phyloP scores from a whole-genome alignment of 2,888 invertebrate species.

The Proisotoma minuta region DNA sequence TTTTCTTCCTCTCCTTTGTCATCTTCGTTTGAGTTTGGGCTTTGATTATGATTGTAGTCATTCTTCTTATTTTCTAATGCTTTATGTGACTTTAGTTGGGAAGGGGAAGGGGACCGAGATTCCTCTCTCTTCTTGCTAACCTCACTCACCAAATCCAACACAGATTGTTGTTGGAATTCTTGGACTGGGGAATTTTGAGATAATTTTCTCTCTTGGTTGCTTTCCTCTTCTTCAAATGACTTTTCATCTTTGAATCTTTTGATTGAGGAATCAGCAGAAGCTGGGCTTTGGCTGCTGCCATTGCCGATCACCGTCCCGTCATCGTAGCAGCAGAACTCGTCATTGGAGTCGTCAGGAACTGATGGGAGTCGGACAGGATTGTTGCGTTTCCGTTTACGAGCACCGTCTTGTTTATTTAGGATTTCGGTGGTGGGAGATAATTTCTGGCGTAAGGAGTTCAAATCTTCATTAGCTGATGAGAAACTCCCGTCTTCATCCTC shows the following conservation, averaged over 20 bases:
- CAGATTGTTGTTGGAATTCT: not conserved
- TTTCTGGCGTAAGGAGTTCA: not conserved
- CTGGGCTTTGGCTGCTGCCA: slow-evolving; percentile 17
- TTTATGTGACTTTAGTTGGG: too few species aligned
- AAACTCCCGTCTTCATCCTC: slow-evolving; percentile 10
- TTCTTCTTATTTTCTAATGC: slow-evolving; percentile 50
- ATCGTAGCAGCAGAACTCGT: slow-evolving; percentile 46
- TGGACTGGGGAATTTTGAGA: slow-evolving; percentile 1
- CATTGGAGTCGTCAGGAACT: slow-evolving; percentile 48
- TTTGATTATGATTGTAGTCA: slow-evolving; percentile 42
- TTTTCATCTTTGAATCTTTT: slow-evolving; percentile 9
- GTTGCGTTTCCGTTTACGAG: slow-evolving; percentile 41
- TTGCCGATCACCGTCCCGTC: slow-evolving; percentile 45
- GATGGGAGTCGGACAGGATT: slow-evolving; percentile 46
- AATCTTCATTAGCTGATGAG: slow-evolving; percentile 13
- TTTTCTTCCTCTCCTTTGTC: slow-evolving; percentile 46
- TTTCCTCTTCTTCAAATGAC: not conserved
- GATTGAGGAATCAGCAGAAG: not conserved
- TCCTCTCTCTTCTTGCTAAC: not conserved
- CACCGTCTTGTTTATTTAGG: slow-evolving; percentile 23
- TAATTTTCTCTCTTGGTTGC: not conserved
- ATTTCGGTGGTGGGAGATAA: not conserved
- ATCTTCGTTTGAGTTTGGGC: slow-evolving; percentile 48
- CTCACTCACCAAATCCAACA: not conserved
- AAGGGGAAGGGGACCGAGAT: not conserved